Evolutionary conservation across 2,888 invertebrate genomes (phyloP), one percentile per base, ranked within the genome.

Genomic region (Polietes domitor): DNA sequence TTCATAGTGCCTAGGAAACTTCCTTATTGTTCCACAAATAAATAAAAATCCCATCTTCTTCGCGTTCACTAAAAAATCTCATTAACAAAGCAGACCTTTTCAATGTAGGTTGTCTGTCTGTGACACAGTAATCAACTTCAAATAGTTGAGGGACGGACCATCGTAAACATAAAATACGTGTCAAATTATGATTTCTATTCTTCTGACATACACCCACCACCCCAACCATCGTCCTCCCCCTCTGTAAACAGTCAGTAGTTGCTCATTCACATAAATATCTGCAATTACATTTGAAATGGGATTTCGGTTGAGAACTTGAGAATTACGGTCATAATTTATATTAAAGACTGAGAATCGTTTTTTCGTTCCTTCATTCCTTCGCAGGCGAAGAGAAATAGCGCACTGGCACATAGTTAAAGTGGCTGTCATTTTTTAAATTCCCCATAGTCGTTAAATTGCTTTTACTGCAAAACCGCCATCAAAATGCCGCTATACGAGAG

Each of bases 361-460:
- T 55, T 19, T 12, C 21, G 55, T 10, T 58, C 28, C 2, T 3
- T 47, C n/a, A 70, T 82, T 53, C 58, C 71, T 61, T 37, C 26
- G 41, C 37, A 68, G 6, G 28, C 68, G n/a, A 32, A 47, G 19
- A 28, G 32, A 12, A 32, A 32, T 26, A 70, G n/a, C 24, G 77
- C 28, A 17, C 21, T 41, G 41, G 19, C 65, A 41, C 65, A 68
- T 68, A 68, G 24, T 41, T 81, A 84, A 81, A 81, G 78, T 84
- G 78, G 73, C 78, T 84, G 84, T 84, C 84, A 84, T 81, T 84
- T 84, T 76, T 72, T 43, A 78, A 84, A 84, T 81, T 84, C 84
- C 73, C 84, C 70, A 75, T 68, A 70, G 84, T 81, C 78, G 78
- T 84, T 63, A 84, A 81, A 84, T 63, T 76, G 73, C 78, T 81